Evolutionary conservation across 2,113 vertebrate genomes (phyloP).

Genomic region (Pungitius pungitius): DNA sequence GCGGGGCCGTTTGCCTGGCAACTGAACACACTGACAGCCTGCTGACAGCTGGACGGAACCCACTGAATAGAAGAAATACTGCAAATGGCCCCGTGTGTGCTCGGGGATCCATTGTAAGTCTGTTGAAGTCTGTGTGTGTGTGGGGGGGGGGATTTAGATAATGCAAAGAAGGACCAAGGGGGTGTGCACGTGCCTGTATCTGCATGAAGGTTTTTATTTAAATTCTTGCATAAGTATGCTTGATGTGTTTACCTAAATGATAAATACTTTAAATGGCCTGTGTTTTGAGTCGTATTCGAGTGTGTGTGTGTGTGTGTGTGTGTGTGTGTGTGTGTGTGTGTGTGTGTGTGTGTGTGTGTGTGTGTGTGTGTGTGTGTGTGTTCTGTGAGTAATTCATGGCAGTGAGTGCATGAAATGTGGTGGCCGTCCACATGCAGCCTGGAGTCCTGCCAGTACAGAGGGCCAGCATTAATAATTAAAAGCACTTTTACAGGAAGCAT

Average conservation of each 20-base stretch:
- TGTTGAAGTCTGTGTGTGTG: constrained; percentile 15
- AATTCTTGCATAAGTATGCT: constrained; percentile 3
- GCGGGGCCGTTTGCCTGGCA: constrained; percentile 70
- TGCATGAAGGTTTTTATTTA: constrained; percentile 11
- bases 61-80: constrained; percentile 68
- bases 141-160: too few species aligned
- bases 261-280: constrained; percentile 39
- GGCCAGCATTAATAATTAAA: constrained; percentile 79
- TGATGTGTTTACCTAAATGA: constrained; percentile 23
- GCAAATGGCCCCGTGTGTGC: constrained; percentile 59
- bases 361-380: constrained; percentile 14
- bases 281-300: background rate
- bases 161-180: constrained; percentile 14
- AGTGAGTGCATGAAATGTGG: constrained; percentile 58
- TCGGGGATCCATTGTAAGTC: constrained; percentile 47
- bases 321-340: constrained; percentile 1
- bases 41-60: constrained; percentile 72
- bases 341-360: constrained; percentile 8
- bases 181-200: background rate
- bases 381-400: constrained; percentile 59
- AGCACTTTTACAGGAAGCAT: constrained; percentile 73
- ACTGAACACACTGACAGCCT: constrained; percentile 65
- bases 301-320: background rate
- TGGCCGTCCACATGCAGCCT: constrained; percentile 55
- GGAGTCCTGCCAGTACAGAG: constrained; percentile 61